Evolutionary conservation across 2,888 invertebrate species (phyloP).

Genomic region (Cosmopolites sordidus): DNA sequence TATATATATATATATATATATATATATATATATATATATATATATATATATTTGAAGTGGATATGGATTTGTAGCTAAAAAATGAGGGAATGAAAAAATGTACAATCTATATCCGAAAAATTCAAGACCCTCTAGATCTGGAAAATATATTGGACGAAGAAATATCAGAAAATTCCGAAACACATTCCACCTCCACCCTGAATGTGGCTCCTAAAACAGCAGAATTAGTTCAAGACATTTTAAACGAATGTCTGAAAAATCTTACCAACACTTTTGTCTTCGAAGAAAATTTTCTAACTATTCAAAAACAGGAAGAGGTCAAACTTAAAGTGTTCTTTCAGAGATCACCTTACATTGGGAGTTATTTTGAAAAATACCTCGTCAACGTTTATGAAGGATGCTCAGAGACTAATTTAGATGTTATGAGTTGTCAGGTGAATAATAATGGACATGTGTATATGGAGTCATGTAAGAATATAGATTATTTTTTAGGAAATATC

Average conservation of each 20-base stretch:
- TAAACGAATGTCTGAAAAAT: constrained; percentile 24
- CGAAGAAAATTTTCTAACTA: constrained; percentile 15
- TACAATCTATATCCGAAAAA: constrained; percentile 23
- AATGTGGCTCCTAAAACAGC: too few species aligned
- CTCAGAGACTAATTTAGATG: background rate
- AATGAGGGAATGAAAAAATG: constrained; percentile 27
- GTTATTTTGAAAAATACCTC: constrained; percentile 28
- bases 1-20: background rate
- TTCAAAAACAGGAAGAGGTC: constrained; percentile 11
- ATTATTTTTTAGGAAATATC: constrained; percentile 30
- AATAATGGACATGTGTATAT: background rate
- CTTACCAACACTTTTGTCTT: constrained; percentile 26
- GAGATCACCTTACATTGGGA: constrained; percentile 28
- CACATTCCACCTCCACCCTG: too few species aligned
- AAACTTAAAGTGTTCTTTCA: constrained; percentile 26
- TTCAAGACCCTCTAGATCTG: constrained; percentile 23
- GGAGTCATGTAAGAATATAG: background rate
- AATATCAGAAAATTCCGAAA: too few species aligned
- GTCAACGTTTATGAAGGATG: constrained; percentile 25
- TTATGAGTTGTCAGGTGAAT: constrained; percentile 10
- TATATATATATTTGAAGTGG: too few species aligned
- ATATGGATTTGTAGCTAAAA: constrained; percentile 17
- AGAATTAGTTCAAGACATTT: constrained; percentile 2
- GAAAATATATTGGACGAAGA: constrained; percentile 10
- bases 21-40: too few species aligned